These are phyloP conservation scores for Triplophysa rosa DNA, from an alignment of 2,113 vertebrate species.

Conservation along the genomic window DNA sequence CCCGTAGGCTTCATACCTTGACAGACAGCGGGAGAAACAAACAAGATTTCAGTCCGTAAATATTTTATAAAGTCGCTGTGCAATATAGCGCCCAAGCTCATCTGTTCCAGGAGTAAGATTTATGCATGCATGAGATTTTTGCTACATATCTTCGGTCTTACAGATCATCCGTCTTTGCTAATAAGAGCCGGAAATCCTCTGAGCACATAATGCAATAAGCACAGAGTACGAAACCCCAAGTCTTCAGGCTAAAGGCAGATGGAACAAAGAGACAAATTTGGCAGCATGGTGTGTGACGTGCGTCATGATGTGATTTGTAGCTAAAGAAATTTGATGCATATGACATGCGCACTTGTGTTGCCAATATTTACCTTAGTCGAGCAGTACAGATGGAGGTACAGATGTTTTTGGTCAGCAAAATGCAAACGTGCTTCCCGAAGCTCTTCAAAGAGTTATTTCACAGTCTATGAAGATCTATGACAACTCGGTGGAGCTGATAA, in stretches of 20 bases:
- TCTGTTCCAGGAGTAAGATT: slow-evolving; percentile 1
- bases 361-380: not conserved
- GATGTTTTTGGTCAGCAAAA: slow-evolving; percentile 28
- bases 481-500: slow-evolving; percentile 17
- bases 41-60: slow-evolving; percentile 36
- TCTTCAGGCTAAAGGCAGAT: slow-evolving; percentile 5
- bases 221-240: slow-evolving; percentile 14
- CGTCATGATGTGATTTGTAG: not conserved
- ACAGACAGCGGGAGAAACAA: slow-evolving; percentile 27
- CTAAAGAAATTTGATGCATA: not conserved
- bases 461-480: not conserved
- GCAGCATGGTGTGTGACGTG: not conserved
- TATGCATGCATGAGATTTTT: slow-evolving; percentile 32
- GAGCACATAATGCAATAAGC: slow-evolving; percentile 42
- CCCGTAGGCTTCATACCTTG: slow-evolving; percentile 5
- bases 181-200: slow-evolving; percentile 34
- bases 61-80: slow-evolving; percentile 36
- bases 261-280: not conserved
- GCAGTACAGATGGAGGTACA: slow-evolving; percentile 9
- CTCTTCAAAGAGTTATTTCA: not conserved
- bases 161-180: slow-evolving; percentile 18
- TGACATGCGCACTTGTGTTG: not conserved
- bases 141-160: slow-evolving; percentile 10
- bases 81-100: slow-evolving; percentile 23
- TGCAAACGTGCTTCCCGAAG: slow-evolving; percentile 10